phyloP scores from a whole-genome alignment of 2,113 vertebrate genomes.

The Malaclemys terrapin region DNA sequence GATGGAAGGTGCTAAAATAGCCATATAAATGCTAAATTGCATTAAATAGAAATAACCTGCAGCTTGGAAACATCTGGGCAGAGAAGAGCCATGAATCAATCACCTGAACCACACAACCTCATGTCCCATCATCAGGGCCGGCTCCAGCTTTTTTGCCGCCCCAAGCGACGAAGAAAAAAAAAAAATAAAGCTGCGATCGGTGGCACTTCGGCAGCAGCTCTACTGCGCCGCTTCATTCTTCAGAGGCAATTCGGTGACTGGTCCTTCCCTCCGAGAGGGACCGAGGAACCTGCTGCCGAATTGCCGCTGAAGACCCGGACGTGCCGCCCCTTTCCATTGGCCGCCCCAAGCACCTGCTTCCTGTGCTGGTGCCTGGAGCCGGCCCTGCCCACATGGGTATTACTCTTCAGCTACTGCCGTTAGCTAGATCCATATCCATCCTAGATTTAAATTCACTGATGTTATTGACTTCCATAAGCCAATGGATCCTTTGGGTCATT shows the following conservation, averaged over 20 bases:
- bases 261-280: no score
- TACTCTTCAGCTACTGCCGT: background rate
- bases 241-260: no score
- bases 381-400: background rate
- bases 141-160: no score
- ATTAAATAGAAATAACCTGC: background rate
- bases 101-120: background rate
- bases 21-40: background rate
- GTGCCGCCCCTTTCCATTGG: no score
- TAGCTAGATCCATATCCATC: rapidly evolving
- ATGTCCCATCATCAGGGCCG: background rate
- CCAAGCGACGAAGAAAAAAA: no score
- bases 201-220: no score
- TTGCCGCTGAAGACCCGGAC: no score
- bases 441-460: background rate
- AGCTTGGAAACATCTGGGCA: background rate
- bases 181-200: no score
- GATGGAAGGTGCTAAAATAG: background rate
- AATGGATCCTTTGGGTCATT: background rate
- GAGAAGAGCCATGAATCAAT: background rate
- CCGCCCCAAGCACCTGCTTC: no score
- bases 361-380: no score
- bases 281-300: no score
- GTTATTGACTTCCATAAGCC: background rate
- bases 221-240: no score